Conservation (phyloP, 2,113 vertebrate species). For the Noturus placidus region DNA sequence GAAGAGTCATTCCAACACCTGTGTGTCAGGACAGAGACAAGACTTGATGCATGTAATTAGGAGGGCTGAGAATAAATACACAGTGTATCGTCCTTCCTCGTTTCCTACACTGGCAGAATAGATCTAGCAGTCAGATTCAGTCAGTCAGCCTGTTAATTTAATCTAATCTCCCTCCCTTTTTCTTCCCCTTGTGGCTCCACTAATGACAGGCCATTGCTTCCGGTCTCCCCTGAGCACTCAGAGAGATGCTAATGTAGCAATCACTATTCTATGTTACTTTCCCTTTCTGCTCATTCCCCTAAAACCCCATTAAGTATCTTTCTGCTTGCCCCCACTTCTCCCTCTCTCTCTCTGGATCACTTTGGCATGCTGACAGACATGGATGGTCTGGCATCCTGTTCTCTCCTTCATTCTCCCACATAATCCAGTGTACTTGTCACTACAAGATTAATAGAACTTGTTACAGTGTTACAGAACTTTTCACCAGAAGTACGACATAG, state of each 20-base stretch:
- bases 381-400: slow-evolving; percentile 18
- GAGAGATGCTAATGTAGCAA: slow-evolving; percentile 50
- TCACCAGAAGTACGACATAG: background rate
- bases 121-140: slow-evolving; percentile 34
- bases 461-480: background rate
- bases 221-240: slow-evolving; percentile 43
- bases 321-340: background rate
- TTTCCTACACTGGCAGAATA: slow-evolving; percentile 41
- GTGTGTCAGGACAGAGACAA: background rate
- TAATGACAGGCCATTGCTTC: slow-evolving; percentile 51
- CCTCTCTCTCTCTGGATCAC: slow-evolving; percentile 1
- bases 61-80: background rate
- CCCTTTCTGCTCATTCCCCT: slow-evolving; percentile 31
- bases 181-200: slow-evolving; percentile 44
- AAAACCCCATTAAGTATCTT: slow-evolving; percentile 42
- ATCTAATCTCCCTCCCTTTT: slow-evolving; percentile 50
- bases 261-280: slow-evolving; percentile 41
- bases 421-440: slow-evolving; percentile 34
- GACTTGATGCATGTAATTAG: background rate
- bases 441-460: no score
- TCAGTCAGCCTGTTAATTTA: slow-evolving; percentile 47
- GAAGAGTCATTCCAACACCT: background rate
- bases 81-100: background rate
- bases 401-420: slow-evolving; percentile 42
- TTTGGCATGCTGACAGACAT: slow-evolving; percentile 35